These are phyloP conservation scores for Bemisia tabaci DNA, from an alignment of 1,140 invertebrate genomes.

Conservation along the genomic window DNA sequence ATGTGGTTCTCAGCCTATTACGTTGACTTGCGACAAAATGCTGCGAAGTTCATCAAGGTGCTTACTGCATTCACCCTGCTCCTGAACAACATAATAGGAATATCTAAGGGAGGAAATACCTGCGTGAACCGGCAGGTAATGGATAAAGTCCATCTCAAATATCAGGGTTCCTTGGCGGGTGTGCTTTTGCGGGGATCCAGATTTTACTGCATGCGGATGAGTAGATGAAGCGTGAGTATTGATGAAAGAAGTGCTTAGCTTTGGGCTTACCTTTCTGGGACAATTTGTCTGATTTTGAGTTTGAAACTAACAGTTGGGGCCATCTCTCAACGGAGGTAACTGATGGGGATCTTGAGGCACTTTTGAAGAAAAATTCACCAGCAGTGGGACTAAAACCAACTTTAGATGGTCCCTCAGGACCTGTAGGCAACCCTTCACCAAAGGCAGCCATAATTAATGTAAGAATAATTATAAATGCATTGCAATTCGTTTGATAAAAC, in stretches of 20 bases:
- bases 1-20: no score
- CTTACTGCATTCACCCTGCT: no score
- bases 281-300: background rate
- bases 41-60: no score
- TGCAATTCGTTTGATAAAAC: no score
- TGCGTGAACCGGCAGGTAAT: background rate
- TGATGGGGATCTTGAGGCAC: conserved; percentile 14
- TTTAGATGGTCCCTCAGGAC: background rate
- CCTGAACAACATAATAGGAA: background rate
- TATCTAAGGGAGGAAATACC: background rate
- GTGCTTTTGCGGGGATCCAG: no score
- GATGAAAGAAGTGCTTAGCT: background rate
- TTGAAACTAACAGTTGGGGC: conserved; percentile 13
- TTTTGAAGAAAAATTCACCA: conserved; percentile 11
- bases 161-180: no score
- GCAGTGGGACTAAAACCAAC: conserved; percentile 10
- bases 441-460: background rate
- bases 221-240: background rate
- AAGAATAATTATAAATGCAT: no score
- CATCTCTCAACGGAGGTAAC: conserved; percentile 14
- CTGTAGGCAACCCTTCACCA: background rate
- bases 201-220: no score
- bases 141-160: no score
- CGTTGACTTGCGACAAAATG: no score
- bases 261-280: background rate